phyloP scores from a whole-genome alignment of 1,140 invertebrate genomes.

The Dufourea novaeangliae region DNA sequence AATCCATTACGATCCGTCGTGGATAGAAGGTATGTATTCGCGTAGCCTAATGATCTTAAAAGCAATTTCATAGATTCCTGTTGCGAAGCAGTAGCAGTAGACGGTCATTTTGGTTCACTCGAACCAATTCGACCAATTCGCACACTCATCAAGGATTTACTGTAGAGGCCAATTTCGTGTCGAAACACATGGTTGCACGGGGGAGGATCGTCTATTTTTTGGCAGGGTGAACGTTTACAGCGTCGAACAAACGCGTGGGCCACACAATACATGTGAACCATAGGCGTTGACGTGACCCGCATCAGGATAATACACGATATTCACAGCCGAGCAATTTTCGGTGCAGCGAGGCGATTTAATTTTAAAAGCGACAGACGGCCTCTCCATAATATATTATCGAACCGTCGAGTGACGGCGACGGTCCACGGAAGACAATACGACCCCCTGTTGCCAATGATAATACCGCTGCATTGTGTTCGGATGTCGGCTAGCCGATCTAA shows the following conservation, averaged over 20 bases:
- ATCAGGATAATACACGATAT: constrained; percentile 37
- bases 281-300: constrained; percentile 1
- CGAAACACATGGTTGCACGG: too few relatives aligned
- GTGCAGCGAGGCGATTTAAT: constrained; percentile 14
- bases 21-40: too few relatives aligned
- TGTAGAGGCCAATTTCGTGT: too few relatives aligned
- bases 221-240: background rate
- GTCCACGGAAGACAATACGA: background rate
- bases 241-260: background rate
- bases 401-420: too few relatives aligned
- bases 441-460: constrained; percentile 14
- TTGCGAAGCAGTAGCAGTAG: too few relatives aligned
- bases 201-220: background rate
- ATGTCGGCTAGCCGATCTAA: background rate
- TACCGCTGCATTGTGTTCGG: background rate
- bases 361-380: constrained; percentile 36
- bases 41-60: too few relatives aligned
- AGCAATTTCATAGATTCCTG: too few relatives aligned
- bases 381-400: constrained; percentile 10
- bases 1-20: too few relatives aligned
- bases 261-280: background rate
- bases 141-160: too few relatives aligned
- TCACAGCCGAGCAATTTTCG: constrained; percentile 37
- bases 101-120: too few relatives aligned
- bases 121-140: too few relatives aligned